Conservation (phyloP, 2,113 vertebrate genomes). For the Glaucomys volans region DNA sequence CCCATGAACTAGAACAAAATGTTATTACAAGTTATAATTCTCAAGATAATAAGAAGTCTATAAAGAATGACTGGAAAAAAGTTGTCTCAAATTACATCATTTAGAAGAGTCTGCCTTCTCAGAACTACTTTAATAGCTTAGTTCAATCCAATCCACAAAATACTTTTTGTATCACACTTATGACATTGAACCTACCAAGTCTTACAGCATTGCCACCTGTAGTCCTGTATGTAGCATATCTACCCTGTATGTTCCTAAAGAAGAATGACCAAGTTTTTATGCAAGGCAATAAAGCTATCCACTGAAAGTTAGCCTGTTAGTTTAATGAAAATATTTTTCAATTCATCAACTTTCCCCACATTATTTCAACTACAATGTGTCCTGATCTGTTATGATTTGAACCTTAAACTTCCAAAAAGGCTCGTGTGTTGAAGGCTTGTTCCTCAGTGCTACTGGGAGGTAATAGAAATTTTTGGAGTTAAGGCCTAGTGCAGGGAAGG, state of each 20-base stretch:
- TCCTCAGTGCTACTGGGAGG: neutral
- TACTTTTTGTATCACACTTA: neutral
- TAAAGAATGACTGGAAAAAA: slow-evolving; percentile 23
- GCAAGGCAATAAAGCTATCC: neutral
- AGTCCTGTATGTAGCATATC: neutral
- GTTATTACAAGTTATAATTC: slow-evolving; percentile 25
- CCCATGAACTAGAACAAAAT: slow-evolving; percentile 24
- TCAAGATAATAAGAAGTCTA: slow-evolving; percentile 18
- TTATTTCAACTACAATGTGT: slow-evolving; percentile 32
- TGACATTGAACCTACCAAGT: neutral
- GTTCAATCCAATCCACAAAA: slow-evolving; percentile 23
- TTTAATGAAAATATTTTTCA: slow-evolving; percentile 17
- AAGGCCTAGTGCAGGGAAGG: too few relatives aligned
- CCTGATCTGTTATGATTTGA: neutral
- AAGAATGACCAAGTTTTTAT: slow-evolving; percentile 12
- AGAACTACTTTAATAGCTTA: slow-evolving; percentile 30
- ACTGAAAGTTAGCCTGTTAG: neutral
- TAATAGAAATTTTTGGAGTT: too few relatives aligned
- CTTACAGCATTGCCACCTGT: neutral
- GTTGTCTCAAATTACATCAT: neutral
- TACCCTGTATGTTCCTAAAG: neutral
- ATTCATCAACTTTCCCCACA: neutral
- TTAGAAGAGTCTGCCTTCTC: neutral
- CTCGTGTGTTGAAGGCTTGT: neutral
- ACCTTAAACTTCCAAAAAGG: too few relatives aligned